Evolutionary conservation across 35 echinoderm and acorn worm species (phyloP), one percentile per base, ranked within the genome.

Genomic region (Lytechinus pictus): DNA sequence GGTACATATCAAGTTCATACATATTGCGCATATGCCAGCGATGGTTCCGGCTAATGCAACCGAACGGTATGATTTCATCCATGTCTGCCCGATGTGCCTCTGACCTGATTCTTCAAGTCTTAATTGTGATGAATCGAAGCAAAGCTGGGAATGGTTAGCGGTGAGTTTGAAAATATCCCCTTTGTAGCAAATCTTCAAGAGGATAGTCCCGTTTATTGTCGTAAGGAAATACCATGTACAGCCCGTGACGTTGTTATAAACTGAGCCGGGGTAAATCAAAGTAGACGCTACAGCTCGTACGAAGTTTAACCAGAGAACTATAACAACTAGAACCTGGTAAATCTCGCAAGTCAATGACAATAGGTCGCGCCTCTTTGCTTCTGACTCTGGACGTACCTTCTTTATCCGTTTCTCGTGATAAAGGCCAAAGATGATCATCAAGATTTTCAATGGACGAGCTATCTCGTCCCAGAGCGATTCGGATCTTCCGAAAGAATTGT

Each of bases 341-440:
- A 89, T 89, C 87, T 29, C 11, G 9, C 28, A 6, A 89, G 11
- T 12, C 9, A 9, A 9, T 9, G 51, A 89, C 1, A 14, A 28
- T 89, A 89, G 5, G 87, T 5, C 24, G 1, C 33, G 7, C 27
- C 33, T 29, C 1, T 89, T 71, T 10, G 1, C 13, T 71, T 16
- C 61, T 21, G 13, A 89, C 27, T 2, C 9, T 21, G 9, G 27
- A 33, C 13, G 13, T 10, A 53, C 28, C 0, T 16, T 89, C 21
- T 11, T 89, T 6, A 6, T 33, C 10, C 52, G 9, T 13, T 53
- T 89, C 52, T 89, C 87, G 9, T 89, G 87, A 19, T 89, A 89
- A 33, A 89, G 28, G 87, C 87, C 87, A 27, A 89, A 89, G 9
- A 89, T 89, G 8, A n/a, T 89, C 87, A 89, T 89, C 21, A 14